Conservation (phyloP, 1,140 invertebrate genomes). For the Drosophila lowei region DNA sequence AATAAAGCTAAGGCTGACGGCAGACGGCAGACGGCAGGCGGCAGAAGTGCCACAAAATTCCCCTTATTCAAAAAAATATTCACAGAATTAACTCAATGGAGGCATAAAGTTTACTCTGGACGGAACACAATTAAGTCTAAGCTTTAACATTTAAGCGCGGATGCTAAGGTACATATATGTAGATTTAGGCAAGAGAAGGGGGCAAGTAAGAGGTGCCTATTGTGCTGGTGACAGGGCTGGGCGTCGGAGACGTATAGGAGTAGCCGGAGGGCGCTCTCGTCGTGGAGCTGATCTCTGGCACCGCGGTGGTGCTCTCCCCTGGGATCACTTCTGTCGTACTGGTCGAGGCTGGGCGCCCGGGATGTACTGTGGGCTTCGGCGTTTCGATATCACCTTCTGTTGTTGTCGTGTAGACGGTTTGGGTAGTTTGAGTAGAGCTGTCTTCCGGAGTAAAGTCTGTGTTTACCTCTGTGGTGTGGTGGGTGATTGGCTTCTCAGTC, state of each 20-base stretch:
- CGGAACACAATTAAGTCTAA: slow-evolving; percentile 1
- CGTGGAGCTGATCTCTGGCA: slow-evolving; percentile 13
- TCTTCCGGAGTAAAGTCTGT: slow-evolving; percentile 65
- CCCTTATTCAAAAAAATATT: slow-evolving; percentile 34
- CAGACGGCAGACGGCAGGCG: no score
- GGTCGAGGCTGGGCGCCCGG: slow-evolving; percentile 54
- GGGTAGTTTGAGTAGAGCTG: slow-evolving; percentile 64
- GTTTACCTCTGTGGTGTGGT: slow-evolving; percentile 69
- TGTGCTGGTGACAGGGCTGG: slow-evolving; percentile 11
- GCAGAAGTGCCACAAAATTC: slow-evolving; percentile 2
- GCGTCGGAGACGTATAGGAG: slow-evolving; percentile 29
- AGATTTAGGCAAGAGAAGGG: slow-evolving; percentile 18
- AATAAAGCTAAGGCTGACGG: slow-evolving; percentile 1
- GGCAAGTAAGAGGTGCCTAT: slow-evolving; percentile 47
- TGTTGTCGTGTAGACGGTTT: slow-evolving; percentile 67
- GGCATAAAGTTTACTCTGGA: slow-evolving; percentile 14
- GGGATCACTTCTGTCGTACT: slow-evolving; percentile 27
- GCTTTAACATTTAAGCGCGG: slow-evolving; percentile 8
- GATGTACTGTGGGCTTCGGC: slow-evolving; percentile 66
- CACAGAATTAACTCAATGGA: slow-evolving; percentile 6
- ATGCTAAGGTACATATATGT: no score
- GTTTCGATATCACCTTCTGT: slow-evolving; percentile 59
- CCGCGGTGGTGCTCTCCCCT: slow-evolving; percentile 12
- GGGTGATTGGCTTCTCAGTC: slow-evolving; percentile 48
- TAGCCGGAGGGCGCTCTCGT: slow-evolving; percentile 31